Percentiles rank a stretch among this genome's conserved stretches.
These are phyloP conservation scores for Antrozous pallidus DNA, from an alignment of 2,797 vertebrate species.

Conservation along the genomic window DNA sequence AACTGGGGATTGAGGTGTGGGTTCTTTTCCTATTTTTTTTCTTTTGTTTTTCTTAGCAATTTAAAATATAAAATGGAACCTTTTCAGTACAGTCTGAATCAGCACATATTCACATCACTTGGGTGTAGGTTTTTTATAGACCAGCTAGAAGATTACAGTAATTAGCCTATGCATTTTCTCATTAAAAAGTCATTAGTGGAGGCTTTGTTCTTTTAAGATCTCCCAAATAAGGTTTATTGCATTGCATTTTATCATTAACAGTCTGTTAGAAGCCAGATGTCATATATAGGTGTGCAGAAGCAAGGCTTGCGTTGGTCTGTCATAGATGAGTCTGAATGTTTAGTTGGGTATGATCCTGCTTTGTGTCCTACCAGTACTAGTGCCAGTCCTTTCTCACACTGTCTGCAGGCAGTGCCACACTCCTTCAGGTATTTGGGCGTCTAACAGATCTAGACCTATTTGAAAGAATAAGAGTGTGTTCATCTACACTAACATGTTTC, in stretches of 20 bases:
- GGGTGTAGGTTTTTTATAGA: slow-evolving; percentile 58
- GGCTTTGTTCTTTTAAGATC: slow-evolving; percentile 78
- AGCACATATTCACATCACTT: slow-evolving; percentile 62
- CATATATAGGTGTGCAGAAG: slow-evolving; percentile 19
- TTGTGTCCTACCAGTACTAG: background rate
- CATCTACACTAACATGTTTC: background rate
- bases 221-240: slow-evolving; percentile 71
- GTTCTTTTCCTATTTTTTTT: background rate
- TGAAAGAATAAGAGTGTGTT: background rate
- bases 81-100: slow-evolving; percentile 53
- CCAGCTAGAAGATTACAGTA: slow-evolving; percentile 68
- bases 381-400: background rate
- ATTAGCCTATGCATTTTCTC: slow-evolving; percentile 80
- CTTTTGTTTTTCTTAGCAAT: slow-evolving; percentile 1
- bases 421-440: background rate
- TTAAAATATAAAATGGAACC: slow-evolving; percentile 6
- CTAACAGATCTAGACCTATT: background rate
- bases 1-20: background rate
- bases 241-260: slow-evolving; percentile 64
- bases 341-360: background rate
- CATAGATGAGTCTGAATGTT: background rate
- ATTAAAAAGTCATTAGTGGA: slow-evolving; percentile 83
- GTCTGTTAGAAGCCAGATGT: slow-evolving; percentile 71
- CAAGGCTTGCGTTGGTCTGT: background rate
- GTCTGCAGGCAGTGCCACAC: background rate